Base-by-base conservation (phyloP, 2,888 invertebrate species). In the Hirtodrosophila cameraria region DNA sequence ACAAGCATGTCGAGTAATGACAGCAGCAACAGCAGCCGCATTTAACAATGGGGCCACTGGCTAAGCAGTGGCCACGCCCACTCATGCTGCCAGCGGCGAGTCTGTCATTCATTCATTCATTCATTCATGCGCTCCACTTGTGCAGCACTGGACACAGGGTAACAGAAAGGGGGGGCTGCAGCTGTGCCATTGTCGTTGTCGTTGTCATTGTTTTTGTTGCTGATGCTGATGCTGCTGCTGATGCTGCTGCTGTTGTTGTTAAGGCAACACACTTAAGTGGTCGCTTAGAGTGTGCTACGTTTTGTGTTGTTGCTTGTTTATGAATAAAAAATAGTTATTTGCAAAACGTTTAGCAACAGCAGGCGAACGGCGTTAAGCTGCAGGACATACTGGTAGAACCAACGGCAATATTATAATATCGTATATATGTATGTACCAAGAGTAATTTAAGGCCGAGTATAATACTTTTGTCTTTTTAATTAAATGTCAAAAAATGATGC, bases 311-410 rank as follows among this genome's bases (percentile, higher is more conserved):
- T 82, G 75, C 73, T 80, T 86, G 74, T 77, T 81, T 83, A 87
- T 88, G 81, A 85, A 88, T 87, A 87, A 87, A 77, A 86, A 87
- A 84, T 86, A 77, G 78, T 68, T 88, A 86, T 87, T 87, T 87
- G 83, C 78, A 79, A 67, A 83, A 76, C 83, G 79, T 88, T 87
- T 86, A 88, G 71, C 65, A 66, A 55, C 65, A 67, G 61, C 52
- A 66, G 71, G 69, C 30, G 54, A 35, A 61, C 48, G 66, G n/a
- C 33, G 46, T 49, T 39, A 53, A 61, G 52, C 39, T 48, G 49
- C 50, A 49, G 61, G 42, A 52, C 27, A 30, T 25, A n/a, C n/a
- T n/a, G n/a, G n/a, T n/a, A 25, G 11, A 30, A 45, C 70, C 50
- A 41, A 25, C 27, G 72, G 62, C 57, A n/a, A 43, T 20, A 41